Evolutionary conservation across 1,140 invertebrate genomes (phyloP).

Genomic region (Protaetia brevitarsis): DNA sequence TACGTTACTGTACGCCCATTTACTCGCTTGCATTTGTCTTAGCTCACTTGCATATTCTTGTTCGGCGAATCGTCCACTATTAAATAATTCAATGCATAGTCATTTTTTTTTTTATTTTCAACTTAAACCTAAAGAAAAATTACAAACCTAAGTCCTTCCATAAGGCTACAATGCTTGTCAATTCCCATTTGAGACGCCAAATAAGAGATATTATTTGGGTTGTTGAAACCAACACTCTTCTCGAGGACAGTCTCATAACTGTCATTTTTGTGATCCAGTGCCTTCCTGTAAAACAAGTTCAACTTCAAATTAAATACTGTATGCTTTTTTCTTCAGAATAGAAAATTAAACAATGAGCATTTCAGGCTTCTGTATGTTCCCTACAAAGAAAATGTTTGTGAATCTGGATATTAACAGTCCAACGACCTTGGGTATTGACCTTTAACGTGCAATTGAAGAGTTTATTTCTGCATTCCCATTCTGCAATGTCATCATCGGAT

Average conservation of each 20-base stretch:
- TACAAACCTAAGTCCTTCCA: constrained; percentile 63
- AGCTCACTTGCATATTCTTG: constrained; percentile 80
- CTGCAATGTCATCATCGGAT: background rate
- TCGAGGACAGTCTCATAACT: constrained; percentile 81
- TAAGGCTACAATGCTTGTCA: constrained; percentile 68
- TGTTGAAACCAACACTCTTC: constrained; percentile 83
- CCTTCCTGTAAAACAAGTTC: constrained; percentile 60
- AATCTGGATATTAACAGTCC: constrained; percentile 28
- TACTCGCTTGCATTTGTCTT: constrained; percentile 82
- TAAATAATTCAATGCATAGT: background rate
- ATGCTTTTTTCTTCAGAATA: constrained; percentile 4
- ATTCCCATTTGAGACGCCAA: constrained; percentile 71
- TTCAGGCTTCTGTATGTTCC: background rate
- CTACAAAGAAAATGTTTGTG: constrained; percentile 31
- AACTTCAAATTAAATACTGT: constrained; percentile 17
- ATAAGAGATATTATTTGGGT: constrained; percentile 82
- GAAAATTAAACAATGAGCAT: background rate
- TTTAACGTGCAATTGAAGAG: background rate
- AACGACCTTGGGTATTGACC: constrained; percentile 7
- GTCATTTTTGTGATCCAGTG: constrained; percentile 73
- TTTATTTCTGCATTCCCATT: background rate
- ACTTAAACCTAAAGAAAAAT: background rate
- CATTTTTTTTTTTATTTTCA: constrained; percentile 55
- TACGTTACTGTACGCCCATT: constrained; percentile 89
- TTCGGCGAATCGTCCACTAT: constrained; percentile 70